These are phyloP conservation scores for Isoperla grammatica DNA, from an alignment of 2,888 invertebrate genomes.

Conservation along the genomic window DNA sequence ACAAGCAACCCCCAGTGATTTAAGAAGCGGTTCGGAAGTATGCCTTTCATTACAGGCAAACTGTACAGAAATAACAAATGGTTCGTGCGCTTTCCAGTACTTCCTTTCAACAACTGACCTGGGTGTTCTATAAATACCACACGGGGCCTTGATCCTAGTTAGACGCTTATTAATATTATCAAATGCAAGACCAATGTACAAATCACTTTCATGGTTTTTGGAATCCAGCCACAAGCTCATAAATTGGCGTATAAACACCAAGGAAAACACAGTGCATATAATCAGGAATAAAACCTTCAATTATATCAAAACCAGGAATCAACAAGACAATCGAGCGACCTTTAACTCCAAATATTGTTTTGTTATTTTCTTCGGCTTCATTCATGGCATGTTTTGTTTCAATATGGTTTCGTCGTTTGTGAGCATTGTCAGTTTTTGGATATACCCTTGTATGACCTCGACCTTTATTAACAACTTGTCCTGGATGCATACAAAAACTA, in stretches of 20 bases:
- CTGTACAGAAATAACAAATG: slow-evolving; percentile 30
- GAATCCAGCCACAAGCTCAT: slow-evolving; percentile 24
- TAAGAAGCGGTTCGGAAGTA: slow-evolving; percentile 19
- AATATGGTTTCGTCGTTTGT: slow-evolving; percentile 13
- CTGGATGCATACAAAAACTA: slow-evolving; percentile 25
- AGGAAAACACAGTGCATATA: slow-evolving; percentile 29
- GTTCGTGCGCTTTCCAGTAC: slow-evolving; percentile 26
- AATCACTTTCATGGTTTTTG: background rate
- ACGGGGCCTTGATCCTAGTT: slow-evolving; percentile 1
- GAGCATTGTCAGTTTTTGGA: slow-evolving; percentile 23
- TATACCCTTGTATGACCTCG: slow-evolving; percentile 28
- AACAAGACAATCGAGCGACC: slow-evolving; percentile 14
- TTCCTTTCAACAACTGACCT: slow-evolving; percentile 24
- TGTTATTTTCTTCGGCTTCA: background rate
- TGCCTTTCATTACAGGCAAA: slow-evolving; percentile 17
- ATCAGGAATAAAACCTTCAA: slow-evolving; percentile 27
- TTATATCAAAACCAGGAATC: slow-evolving; percentile 28
- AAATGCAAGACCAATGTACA: slow-evolving; percentile 5
- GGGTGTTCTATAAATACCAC: slow-evolving; percentile 13
- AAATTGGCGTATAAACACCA: slow-evolving; percentile 24
- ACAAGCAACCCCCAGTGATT: slow-evolving; percentile 30
- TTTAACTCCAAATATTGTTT: background rate
- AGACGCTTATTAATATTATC: background rate
- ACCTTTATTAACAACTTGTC: slow-evolving; percentile 24
- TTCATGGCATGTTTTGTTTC: slow-evolving; percentile 16